These are phyloP conservation scores for Nerophis ophidion DNA, from an alignment of 2,113 vertebrate genomes.

Conservation along the genomic window DNA sequence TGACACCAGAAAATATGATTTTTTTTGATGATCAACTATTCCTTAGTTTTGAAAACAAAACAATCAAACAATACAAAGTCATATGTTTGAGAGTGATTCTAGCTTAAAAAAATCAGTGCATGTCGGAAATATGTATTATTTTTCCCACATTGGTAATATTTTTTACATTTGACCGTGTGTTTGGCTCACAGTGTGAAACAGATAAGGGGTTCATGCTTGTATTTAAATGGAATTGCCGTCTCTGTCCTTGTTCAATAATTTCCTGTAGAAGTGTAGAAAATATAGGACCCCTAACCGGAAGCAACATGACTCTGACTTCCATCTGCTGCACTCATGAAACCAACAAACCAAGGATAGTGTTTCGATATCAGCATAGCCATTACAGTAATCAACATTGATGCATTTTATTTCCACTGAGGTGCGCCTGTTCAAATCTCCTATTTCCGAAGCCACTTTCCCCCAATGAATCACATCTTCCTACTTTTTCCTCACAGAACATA, in stretches of 20 bases:
- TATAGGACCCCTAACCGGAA: not conserved
- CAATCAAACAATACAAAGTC: too few species aligned
- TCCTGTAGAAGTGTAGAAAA: not conserved
- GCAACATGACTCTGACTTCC: not conserved
- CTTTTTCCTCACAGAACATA: slow-evolving; percentile 18
- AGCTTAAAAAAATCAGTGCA: too few species aligned
- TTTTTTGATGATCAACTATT: too few species aligned
- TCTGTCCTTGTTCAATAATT: not conserved
- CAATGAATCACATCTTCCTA: slow-evolving; percentile 7
- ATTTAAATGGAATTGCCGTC: not conserved
- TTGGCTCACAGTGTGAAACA: not conserved
- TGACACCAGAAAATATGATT: too few species aligned
- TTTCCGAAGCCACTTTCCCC: not conserved
- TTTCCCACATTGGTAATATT: too few species aligned
- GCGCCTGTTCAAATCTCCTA: not conserved
- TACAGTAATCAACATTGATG: slow-evolving; percentile 17
- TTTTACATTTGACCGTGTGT: too few species aligned
- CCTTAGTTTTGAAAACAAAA: too few species aligned
- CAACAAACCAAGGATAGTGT: not conserved
- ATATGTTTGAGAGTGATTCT: too few species aligned
- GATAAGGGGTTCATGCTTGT: not conserved
- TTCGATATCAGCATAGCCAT: slow-evolving; percentile 2
- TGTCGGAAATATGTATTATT: too few species aligned
- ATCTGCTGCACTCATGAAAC: slow-evolving; percentile 14
- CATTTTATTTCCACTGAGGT: slow-evolving; percentile 7